Evolutionary conservation across 2,113 vertebrate genomes (phyloP), one percentile per base, ranked within the genome.

Genomic region (Trematocara nigrifrons): DNA sequence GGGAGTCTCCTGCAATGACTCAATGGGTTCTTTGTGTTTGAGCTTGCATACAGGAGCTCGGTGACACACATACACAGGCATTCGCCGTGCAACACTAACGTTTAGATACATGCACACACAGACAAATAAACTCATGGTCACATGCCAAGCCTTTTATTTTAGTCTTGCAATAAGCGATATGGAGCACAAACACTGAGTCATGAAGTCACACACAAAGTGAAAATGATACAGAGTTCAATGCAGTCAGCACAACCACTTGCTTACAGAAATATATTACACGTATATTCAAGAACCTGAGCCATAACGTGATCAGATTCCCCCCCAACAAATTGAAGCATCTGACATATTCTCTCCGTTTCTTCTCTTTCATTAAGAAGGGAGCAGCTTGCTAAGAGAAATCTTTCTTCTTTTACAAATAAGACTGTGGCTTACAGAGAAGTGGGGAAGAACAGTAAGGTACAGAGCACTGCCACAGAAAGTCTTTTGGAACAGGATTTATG

Each of bases 1-100:
- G 87, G 93, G 88, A 89, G 92, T 84, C 80, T 91, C 80, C 59
- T 16, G 69, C 83, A 71, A 88, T 89, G 93, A 93, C 85, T 95
- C 92, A 93, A 93, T 93, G 90, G 89, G 61, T 87, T 92, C 92
- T 95, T 95, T 96, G 93, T 96, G 90, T 94, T 69, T 83, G 84
- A 83, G 80, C 79, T 61, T 81, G 40, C 66, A 54, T 89, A 82
- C 84, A 90, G 66, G 59, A 88, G 59, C 85, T 79, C 64, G 3
- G 69, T 12, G 53, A 84, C 88, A 90, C 89, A 83, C 66, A 57
- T 26, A 33, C 29, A 5, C 82, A 35, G 53, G 26, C 47, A 8
- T 64, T 26, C 69, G 7, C 84, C n/a, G 78, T 61, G 45, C 22
- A 52, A 52, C 18, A 20, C 74, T 47, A 10, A 87, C 29, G 4